Evolutionary conservation across 2,797 vertebrate species (phyloP).

Genomic region (Macropodus opercularis): DNA sequence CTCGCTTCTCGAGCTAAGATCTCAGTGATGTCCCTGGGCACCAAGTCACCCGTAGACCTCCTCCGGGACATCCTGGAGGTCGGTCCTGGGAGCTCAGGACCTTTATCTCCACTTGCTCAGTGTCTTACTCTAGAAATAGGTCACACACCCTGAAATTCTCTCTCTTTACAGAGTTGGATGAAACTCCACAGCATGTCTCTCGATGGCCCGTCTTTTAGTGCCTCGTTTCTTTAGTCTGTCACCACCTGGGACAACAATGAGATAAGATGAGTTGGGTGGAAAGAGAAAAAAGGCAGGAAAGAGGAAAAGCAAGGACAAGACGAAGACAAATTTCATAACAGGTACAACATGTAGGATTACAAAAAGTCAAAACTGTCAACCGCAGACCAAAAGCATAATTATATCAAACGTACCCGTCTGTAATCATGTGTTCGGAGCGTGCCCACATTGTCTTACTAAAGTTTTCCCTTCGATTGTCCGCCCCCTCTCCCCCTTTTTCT

Average conservation of each 20-base stretch:
- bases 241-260: conserved; percentile 74
- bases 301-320: conserved; percentile 12
- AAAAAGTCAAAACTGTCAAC: background rate
- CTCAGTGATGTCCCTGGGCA: conserved; percentile 82
- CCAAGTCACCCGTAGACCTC: conserved; percentile 81
- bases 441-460: conserved; percentile 33
- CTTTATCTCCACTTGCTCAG: conserved; percentile 9
- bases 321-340: conserved; percentile 3
- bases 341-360: background rate
- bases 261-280: conserved; percentile 43
- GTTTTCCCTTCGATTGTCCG: conserved; percentile 31
- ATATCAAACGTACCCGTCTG: background rate
- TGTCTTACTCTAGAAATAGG: conserved; percentile 7
- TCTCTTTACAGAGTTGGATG: conserved; percentile 11
- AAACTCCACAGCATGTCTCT: conserved; percentile 20
- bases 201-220: conserved; percentile 40
- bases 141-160: conserved; percentile 15
- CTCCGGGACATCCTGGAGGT: conserved; percentile 80
- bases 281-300: conserved; percentile 19
- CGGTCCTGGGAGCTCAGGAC: conserved; percentile 35
- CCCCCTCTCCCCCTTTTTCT: conserved; percentile 29
- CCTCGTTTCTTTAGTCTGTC: conserved; percentile 53
- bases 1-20: conserved; percentile 79
- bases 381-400: background rate
- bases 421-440: conserved; percentile 12